Conservation (phyloP, 92 coral and sea anemone genomes). For the Phymanthus crucifer region DNA sequence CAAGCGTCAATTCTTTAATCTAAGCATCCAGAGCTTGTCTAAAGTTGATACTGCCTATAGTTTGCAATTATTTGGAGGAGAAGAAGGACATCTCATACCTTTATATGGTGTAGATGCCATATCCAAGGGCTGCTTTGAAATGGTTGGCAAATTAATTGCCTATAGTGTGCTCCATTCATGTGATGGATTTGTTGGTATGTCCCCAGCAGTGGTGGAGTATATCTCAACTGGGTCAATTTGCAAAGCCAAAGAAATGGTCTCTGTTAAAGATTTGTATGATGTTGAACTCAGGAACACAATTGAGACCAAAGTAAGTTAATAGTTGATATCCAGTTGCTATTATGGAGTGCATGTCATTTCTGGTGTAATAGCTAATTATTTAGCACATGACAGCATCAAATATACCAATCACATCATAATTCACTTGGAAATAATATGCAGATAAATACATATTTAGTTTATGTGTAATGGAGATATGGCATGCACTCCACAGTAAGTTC, state of each 20-base stretch:
- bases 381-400: too few relatives aligned
- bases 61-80: conserved; percentile 22
- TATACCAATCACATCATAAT: too few relatives aligned
- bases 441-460: too few relatives aligned
- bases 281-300: conserved; percentile 18
- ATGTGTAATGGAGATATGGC: too few relatives aligned
- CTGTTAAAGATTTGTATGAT: conserved; percentile 26
- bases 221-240: conserved; percentile 27
- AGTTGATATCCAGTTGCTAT: too few relatives aligned
- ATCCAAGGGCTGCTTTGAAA: conserved; percentile 33
- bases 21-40: not conserved
- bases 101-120: conserved; percentile 28
- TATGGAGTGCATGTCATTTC: not conserved
- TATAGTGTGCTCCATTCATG: conserved; percentile 31
- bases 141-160: conserved; percentile 42
- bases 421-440: too few relatives aligned
- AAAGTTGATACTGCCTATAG: not conserved
- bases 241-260: conserved; percentile 11
- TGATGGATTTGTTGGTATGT: conserved; percentile 31
- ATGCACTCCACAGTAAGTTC: too few relatives aligned
- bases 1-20: conserved; percentile 2
- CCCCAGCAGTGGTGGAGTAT: conserved; percentile 44
- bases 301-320: conserved; percentile 23
- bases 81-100: conserved; percentile 27
- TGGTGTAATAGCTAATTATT: not conserved